Base-by-base conservation (phyloP, 2,888 invertebrate species). In the Ceramica pisi region DNA sequence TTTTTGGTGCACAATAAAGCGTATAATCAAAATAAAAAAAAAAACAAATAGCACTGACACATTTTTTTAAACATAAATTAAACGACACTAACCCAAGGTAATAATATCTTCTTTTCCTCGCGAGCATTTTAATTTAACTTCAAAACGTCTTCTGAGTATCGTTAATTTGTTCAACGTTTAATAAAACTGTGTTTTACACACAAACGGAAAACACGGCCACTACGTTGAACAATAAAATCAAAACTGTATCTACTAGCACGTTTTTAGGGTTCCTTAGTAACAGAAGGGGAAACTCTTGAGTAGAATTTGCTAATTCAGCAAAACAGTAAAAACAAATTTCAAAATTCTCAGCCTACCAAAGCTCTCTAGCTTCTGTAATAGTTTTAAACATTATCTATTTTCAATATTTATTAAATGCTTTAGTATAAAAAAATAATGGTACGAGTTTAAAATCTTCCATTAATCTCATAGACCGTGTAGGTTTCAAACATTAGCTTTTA, bases 91-190 rank as follows among this genome's bases (percentile, higher is more conserved):
- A 81, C 81, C 82, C 35, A 50, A 69, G 23, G 70, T 51, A 62
- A 48, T 57, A 69, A 65, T 75, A 82, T 80, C 77, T 82, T 67
- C 80, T 77, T 62, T 82, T 82, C 59, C 80, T 82, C 3, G 70
- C 67, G n/a, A 71, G 55, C 82, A 82, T 82, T 56, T 80, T 69
- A 60, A 69, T 51, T 51, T 16, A 31, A 51, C 12, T 56, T 71
- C 2, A 59, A 63, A 63, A 63, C 14, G 12, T 55, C 38, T 12
- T 38, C 38, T 12, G 21, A 12, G 23, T 44, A 50, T 57, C 31
- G 53, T 16, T 44, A 21, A 35, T 26, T 64, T 19, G 26, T 38
- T 61, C 56, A 74, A 56, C n/a, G 41, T 68, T 6, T 3, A 31
- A 31, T 5, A 63, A 67, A 66, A 70, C 46, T 38, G 63, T 70